Evolutionary conservation across 2,113 vertebrate species (phyloP).

Genomic region (Apteryx mantelli): DNA sequence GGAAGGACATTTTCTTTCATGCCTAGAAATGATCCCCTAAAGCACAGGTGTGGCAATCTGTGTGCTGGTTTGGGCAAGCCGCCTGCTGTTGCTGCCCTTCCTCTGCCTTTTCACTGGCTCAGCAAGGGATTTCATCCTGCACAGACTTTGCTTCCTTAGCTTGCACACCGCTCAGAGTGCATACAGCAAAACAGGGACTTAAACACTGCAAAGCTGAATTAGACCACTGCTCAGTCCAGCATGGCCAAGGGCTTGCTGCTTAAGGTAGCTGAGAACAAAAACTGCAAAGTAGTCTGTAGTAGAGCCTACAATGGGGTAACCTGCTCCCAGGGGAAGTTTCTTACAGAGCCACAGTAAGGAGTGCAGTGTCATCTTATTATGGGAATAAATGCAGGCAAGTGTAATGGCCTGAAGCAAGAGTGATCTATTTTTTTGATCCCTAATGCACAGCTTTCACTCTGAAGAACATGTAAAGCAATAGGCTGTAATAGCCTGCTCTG

Average conservation of each 20-base stretch:
- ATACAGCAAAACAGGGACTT: background rate
- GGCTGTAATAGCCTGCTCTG: constrained; percentile 51
- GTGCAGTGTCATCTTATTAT: constrained; percentile 54
- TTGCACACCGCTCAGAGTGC: background rate
- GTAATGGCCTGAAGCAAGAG: constrained; percentile 64
- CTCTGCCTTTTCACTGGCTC: background rate
- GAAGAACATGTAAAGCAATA: constrained; percentile 34
- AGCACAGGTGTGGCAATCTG: background rate
- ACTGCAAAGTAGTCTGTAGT: background rate
- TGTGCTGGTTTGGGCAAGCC: background rate
- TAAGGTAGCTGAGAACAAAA: background rate
- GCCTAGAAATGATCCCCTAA: background rate
- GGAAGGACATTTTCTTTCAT: background rate
- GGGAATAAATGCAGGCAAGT: constrained; percentile 54
- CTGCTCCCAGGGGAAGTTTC: constrained; percentile 27
- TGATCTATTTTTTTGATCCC: constrained; percentile 69
- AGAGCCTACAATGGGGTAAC: background rate
- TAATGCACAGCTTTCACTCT: constrained; percentile 58
- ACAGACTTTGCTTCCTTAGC: background rate
- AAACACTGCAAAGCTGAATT: background rate
- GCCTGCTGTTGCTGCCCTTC: background rate
- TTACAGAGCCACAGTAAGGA: background rate
- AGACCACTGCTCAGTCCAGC: background rate
- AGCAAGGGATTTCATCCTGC: background rate
- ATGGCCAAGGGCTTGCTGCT: background rate